These are phyloP conservation scores for Cervus canadensis DNA, from an alignment of 2,113 vertebrate genomes.

Conservation along the genomic window DNA sequence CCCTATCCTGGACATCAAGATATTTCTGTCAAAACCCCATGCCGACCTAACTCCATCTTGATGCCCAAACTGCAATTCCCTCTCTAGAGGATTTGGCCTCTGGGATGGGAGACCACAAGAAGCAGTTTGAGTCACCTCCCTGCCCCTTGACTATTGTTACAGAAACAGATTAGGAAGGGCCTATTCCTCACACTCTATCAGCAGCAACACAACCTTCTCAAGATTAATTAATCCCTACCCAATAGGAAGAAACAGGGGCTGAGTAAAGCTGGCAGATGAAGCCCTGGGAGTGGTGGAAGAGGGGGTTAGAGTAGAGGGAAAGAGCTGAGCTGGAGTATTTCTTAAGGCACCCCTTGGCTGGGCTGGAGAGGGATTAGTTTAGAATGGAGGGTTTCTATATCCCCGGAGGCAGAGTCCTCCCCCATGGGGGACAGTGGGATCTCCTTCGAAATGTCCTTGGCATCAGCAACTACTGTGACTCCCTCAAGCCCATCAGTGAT, in stretches of 20 bases:
- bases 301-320: background rate
- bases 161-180: background rate
- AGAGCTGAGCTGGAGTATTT: background rate
- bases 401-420: background rate
- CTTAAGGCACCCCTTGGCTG: background rate
- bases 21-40: background rate
- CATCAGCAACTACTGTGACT: background rate
- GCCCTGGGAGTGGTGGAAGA: background rate
- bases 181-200: background rate
- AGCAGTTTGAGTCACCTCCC: background rate
- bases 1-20: background rate
- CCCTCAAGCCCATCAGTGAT: background rate
- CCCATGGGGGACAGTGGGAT: slow-evolving; percentile 4
- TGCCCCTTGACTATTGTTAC: background rate
- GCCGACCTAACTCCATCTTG: background rate
- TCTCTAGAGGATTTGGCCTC: background rate
- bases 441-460: background rate
- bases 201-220: background rate
- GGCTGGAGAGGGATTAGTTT: slow-evolving; percentile 41
- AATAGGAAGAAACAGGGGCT: background rate
- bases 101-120: background rate
- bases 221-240: background rate
- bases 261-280: background rate
- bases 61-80: background rate
- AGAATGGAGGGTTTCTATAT: slow-evolving; percentile 37